Evolutionary conservation across 2,797 vertebrate genomes (phyloP).

Genomic region (Pitangus sulphuratus): DNA sequence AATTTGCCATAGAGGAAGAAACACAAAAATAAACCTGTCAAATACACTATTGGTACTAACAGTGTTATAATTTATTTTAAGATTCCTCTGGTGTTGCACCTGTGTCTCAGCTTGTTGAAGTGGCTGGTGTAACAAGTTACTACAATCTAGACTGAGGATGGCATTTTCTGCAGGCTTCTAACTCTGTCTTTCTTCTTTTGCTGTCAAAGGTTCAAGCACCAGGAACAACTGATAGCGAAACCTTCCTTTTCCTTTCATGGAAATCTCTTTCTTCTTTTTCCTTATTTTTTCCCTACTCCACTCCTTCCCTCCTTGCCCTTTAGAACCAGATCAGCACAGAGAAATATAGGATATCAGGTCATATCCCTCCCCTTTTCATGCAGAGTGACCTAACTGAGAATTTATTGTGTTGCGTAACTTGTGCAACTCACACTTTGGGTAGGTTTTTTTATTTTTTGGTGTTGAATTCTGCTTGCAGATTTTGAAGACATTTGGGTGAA

Average conservation of each 20-base stretch:
- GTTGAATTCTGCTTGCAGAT: neutral
- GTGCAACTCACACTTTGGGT: neutral
- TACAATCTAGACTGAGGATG: neutral
- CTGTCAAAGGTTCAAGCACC: neutral
- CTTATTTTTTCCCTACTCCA: accelerated
- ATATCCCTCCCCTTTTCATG: neutral
- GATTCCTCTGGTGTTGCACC: neutral
- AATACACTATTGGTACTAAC: neutral
- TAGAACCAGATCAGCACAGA: neutral
- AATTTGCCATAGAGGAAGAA: neutral
- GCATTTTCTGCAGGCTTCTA: neutral
- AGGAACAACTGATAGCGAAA: neutral
- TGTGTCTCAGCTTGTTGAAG: neutral
- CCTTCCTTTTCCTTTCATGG: neutral
- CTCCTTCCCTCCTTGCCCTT: neutral
- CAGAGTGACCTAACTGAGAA: neutral
- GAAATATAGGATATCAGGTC: neutral
- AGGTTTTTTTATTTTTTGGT: neutral
- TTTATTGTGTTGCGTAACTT: neutral
- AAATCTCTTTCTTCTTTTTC: neutral
- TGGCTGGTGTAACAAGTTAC: neutral
- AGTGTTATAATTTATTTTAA: neutral
- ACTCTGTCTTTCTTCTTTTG: neutral
- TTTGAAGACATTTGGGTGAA: neutral
- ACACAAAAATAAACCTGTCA: neutral